Conservation (phyloP, 2,113 vertebrate genomes). For the Pithys albifrons region DNA sequence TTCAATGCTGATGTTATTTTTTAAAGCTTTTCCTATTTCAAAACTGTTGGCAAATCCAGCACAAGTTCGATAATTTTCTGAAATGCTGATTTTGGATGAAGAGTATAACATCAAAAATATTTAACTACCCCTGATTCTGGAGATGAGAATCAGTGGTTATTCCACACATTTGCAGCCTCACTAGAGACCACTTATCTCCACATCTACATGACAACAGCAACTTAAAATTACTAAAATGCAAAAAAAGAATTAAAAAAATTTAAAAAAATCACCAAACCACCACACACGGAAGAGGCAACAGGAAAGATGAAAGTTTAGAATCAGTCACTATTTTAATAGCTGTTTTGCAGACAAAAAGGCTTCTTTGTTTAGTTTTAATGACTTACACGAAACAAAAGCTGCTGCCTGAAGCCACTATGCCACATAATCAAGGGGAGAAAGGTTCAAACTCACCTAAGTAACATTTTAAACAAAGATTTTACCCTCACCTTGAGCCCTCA, state of each 20-base stretch:
- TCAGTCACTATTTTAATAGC: conserved; percentile 43
- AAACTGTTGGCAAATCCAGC: background rate
- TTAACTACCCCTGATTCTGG: background rate
- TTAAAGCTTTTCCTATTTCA: background rate
- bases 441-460: conserved; percentile 58
- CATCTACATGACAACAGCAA: conserved; percentile 20
- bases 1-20: background rate
- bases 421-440: conserved; percentile 37
- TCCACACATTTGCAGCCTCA: background rate
- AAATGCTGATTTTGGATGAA: background rate
- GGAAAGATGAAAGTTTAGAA: conserved; percentile 37
- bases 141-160: conserved; percentile 2
- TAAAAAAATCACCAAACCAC: background rate
- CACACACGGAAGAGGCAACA: conserved; percentile 24
- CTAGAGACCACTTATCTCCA: background rate
- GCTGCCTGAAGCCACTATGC: background rate
- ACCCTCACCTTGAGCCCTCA: conserved; percentile 99
- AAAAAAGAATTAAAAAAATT: background rate
- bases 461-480: conserved; percentile 72
- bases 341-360: conserved; percentile 46
- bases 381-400: conserved; percentile 43
- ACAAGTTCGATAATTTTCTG: background rate
- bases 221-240: background rate
- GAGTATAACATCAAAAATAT: background rate
- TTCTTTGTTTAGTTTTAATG: conserved; percentile 50